Evolutionary conservation across 2,888 invertebrate genomes (phyloP).

Genomic region (Ptychoptera albimana): DNA sequence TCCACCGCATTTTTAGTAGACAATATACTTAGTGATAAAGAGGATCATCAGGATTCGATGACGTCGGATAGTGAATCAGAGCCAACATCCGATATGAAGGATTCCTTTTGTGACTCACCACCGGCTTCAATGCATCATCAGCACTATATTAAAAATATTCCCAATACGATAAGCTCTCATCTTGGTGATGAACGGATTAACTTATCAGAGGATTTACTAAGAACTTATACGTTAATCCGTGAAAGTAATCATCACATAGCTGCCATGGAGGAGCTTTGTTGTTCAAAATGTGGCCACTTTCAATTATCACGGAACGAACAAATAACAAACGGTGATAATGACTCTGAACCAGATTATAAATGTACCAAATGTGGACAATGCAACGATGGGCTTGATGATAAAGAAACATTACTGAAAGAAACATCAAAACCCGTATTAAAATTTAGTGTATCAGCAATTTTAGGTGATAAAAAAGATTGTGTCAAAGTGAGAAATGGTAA

Average conservation of each 20-base stretch:
- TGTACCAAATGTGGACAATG: slow-evolving; percentile 22
- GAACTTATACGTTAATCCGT: slow-evolving; percentile 10
- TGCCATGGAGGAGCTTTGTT: slow-evolving; percentile 17
- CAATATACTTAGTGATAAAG: slow-evolving; percentile 26
- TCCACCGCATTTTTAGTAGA: slow-evolving; percentile 29
- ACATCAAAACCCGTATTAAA: slow-evolving; percentile 63
- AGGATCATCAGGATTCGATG: slow-evolving; percentile 15
- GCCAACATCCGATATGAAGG: slow-evolving; percentile 17
- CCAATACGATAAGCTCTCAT: slow-evolving; percentile 13
- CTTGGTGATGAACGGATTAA: slow-evolving; percentile 6
- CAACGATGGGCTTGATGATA: slow-evolving; percentile 11
- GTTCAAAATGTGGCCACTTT: slow-evolving; percentile 22
- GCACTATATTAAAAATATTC: slow-evolving; percentile 19
- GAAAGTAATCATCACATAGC: slow-evolving; percentile 3
- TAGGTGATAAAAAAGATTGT: slow-evolving; percentile 41
- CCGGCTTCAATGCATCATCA: slow-evolving; percentile 11
- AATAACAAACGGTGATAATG: slow-evolving; percentile 17
- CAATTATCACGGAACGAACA: slow-evolving; percentile 2
- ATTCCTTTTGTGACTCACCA: slow-evolving; percentile 17
- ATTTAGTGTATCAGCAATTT: slow-evolving; percentile 84
- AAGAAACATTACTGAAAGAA: slow-evolving; percentile 27
- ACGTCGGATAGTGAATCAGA: slow-evolving; percentile 16
- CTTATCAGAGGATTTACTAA: slow-evolving; percentile 9
- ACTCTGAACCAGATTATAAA: slow-evolving; percentile 19
- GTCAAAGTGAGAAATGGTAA: slow-evolving; percentile 32